phyloP scores from a whole-genome alignment of 2,797 vertebrate species.

The Ceyx erithaca region DNA sequence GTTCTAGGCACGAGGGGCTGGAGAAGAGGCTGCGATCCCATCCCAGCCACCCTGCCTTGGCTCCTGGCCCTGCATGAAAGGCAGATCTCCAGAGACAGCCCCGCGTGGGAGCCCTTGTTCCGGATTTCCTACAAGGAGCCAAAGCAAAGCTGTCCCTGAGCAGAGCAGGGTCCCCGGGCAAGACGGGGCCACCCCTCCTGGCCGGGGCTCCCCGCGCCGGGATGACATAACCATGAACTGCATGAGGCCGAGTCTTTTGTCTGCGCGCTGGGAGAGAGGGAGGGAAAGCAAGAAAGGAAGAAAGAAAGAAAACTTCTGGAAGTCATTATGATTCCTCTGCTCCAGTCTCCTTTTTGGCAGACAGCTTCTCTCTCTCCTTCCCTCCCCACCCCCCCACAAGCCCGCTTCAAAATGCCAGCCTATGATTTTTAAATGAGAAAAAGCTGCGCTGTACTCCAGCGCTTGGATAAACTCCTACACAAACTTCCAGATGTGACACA shows the following conservation, averaged over 20 bases:
- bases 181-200: not conserved
- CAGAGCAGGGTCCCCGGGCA: not conserved
- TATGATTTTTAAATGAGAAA: slow-evolving; percentile 94
- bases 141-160: not conserved
- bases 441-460: slow-evolving; percentile 89
- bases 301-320: slow-evolving; percentile 78
- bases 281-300: slow-evolving; percentile 12
- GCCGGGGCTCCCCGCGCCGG: not conserved
- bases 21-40: not conserved
- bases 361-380: slow-evolving; percentile 64
- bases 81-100: slow-evolving; percentile 74
- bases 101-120: slow-evolving; percentile 84
- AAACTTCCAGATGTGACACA: slow-evolving; percentile 96
- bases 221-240: slow-evolving; percentile 55
- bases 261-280: slow-evolving; percentile 9
- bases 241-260: slow-evolving; percentile 65
- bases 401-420: slow-evolving; percentile 85
- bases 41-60: not conserved
- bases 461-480: slow-evolving; percentile 93
- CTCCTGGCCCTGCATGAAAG: not conserved
- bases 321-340: slow-evolving; percentile 79
- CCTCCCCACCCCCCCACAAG: not conserved
- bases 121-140: slow-evolving; percentile 82
- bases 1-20: not conserved
- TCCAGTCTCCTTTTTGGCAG: slow-evolving; percentile 75